phyloP scores from a whole-genome alignment of 2,113 vertebrate species.

The western clawed frog (Xenopus tropicalis) region DNA sequence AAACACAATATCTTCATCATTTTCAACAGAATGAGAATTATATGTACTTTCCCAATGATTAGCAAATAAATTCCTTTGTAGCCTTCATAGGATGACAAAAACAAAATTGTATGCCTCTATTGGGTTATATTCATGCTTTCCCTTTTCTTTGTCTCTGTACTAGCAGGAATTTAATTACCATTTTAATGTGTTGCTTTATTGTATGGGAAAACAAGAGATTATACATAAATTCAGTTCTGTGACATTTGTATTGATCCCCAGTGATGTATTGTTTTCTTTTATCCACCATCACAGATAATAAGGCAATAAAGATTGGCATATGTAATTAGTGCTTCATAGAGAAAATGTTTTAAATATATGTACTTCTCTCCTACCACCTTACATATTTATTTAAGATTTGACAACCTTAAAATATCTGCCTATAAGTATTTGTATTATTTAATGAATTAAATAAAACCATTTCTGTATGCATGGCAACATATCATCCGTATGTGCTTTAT shows the following conservation, averaged over 20 bases:
- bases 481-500: too few species aligned
- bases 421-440: too few species aligned
- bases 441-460: too few species aligned
- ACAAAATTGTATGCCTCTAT: slow-evolving; percentile 24
- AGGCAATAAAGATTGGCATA: not conserved
- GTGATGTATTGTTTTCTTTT: not conserved
- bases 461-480: too few species aligned
- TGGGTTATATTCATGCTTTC: slow-evolving; percentile 35
- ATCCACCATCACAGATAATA: slow-evolving; percentile 15
- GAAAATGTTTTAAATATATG: slow-evolving; percentile 1
- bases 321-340: not conserved
- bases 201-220: slow-evolving; percentile 28
- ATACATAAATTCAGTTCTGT: slow-evolving; percentile 26
- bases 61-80: slow-evolving; percentile 19
- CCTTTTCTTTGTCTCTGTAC: slow-evolving; percentile 13
- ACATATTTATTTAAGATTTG: too few species aligned
- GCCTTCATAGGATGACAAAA: slow-evolving; percentile 7
- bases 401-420: too few species aligned
- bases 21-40: slow-evolving; percentile 2
- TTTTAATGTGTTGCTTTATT: slow-evolving; percentile 24
- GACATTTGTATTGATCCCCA: slow-evolving; percentile 21
- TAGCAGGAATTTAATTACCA: slow-evolving; percentile 29
- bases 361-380: too few species aligned
- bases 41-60: slow-evolving; percentile 10
- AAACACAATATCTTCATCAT: not conserved